Percentiles rank a stretch among this genome's conserved stretches.
These are phyloP conservation scores for Chaetops frenatus DNA, from an alignment of 2,113 vertebrate species.

Conservation along the genomic window DNA sequence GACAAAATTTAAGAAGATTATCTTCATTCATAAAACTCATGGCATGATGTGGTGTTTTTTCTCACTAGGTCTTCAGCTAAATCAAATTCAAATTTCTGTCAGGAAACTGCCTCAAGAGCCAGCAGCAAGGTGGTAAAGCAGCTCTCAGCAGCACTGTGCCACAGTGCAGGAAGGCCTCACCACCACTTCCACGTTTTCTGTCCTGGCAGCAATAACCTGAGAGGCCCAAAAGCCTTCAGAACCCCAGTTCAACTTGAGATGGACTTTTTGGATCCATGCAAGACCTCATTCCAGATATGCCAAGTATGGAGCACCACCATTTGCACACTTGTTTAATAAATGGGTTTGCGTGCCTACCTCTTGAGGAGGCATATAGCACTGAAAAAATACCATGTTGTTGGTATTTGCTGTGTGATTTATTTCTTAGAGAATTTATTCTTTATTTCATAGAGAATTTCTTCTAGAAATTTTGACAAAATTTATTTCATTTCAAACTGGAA, in stretches of 20 bases:
- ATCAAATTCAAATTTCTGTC: not conserved
- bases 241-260: not conserved
- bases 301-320: not conserved
- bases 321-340: not conserved
- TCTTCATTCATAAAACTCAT: not conserved
- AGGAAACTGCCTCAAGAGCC: not conserved
- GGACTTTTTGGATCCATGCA: not conserved
- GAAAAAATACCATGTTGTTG: not conserved
- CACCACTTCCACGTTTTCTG: not conserved
- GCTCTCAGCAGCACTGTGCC: not conserved
- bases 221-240: not conserved
- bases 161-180: not conserved
- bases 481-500: not conserved
- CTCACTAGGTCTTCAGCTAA: not conserved
- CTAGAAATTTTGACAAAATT: not conserved
- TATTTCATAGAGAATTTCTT: not conserved
- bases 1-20: not conserved
- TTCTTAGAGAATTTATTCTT: not conserved
- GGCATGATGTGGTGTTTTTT: not conserved
- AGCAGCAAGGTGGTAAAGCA: accelerated
- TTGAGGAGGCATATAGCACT: not conserved
- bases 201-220: not conserved
- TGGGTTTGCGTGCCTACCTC: not conserved
- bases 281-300: not conserved
- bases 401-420: not conserved